Evolutionary conservation across 2,113 vertebrate genomes (phyloP).

Genomic region (Microtus richardsoni): DNA sequence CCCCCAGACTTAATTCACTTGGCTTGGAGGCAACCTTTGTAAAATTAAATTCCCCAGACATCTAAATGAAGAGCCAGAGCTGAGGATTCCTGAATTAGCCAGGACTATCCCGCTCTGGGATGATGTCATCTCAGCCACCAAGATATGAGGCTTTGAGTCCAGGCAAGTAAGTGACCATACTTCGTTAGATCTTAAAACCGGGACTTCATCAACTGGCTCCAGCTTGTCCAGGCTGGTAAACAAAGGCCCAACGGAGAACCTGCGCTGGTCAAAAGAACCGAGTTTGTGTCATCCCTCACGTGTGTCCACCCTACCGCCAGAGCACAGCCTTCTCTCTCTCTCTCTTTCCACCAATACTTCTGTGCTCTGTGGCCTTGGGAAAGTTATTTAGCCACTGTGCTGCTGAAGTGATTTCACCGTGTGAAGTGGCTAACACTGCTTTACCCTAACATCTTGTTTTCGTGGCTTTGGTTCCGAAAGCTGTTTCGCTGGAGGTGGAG

Average conservation of each 20-base stretch:
- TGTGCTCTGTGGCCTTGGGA: conserved; percentile 16
- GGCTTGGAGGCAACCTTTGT: neutral
- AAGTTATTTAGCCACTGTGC: neutral
- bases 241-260: neutral
- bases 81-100: conserved; percentile 27
- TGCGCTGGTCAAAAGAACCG: neutral
- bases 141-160: neutral
- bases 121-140: conserved; percentile 36
- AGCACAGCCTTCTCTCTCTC: neutral
- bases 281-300: neutral
- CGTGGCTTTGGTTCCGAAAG: neutral
- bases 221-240: neutral
- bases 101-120: neutral
- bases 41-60: neutral
- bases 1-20: neutral
- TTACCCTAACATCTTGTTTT: neutral
- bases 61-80: neutral
- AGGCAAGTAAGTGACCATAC: neutral
- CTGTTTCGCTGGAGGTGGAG: neutral
- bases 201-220: neutral
- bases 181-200: neutral
- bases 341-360: neutral
- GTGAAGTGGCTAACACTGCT: neutral
- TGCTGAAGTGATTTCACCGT: neutral
- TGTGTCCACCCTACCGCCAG: neutral